These are phyloP conservation scores for Napeogenes inachia DNA, from an alignment of 2,888 invertebrate genomes.

Conservation along the genomic window DNA sequence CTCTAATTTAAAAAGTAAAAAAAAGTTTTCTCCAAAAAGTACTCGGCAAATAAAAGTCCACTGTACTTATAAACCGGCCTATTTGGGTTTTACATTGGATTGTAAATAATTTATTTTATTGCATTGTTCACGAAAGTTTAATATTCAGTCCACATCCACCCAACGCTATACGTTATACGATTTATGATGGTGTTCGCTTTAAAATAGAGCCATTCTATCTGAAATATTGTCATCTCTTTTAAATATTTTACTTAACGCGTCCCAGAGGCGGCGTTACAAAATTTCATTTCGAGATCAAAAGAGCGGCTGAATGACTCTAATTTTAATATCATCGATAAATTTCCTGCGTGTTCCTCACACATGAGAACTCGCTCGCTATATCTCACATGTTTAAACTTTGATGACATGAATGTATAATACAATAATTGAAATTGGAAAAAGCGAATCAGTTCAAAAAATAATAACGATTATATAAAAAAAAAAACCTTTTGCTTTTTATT, in stretches of 20 bases:
- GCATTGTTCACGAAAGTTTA: slow-evolving; percentile 43
- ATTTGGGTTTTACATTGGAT: slow-evolving; percentile 15
- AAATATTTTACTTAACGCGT: slow-evolving; percentile 73
- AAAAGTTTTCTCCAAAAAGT: no score
- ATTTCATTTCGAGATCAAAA: slow-evolving; percentile 41
- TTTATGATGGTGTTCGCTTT: slow-evolving; percentile 69
- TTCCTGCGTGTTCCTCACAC: slow-evolving; percentile 3
- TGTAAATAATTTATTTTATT: slow-evolving; percentile 42
- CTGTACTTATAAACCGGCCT: slow-evolving; percentile 7
- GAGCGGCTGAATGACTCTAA: slow-evolving; percentile 53
- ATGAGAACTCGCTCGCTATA: not conserved
- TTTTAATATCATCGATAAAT: slow-evolving; percentile 39
- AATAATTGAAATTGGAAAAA: no score
- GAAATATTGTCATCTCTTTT: slow-evolving; percentile 75
- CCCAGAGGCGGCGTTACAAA: slow-evolving; percentile 63
- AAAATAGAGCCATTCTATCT: slow-evolving; percentile 74
- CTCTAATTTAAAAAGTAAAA: no score
- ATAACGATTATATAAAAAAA: no score
- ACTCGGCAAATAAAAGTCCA: not conserved
- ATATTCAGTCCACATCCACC: slow-evolving; percentile 62
- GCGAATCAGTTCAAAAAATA: no score
- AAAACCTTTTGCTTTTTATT: no score
- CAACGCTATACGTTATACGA: slow-evolving; percentile 65
- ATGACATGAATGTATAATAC: no score
- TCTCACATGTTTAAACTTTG: not conserved